Percentiles rank a stretch among this genome's conserved stretches.
phyloP scores from a whole-genome alignment of 2,888 invertebrate genomes.

The Ceramica pisi region DNA sequence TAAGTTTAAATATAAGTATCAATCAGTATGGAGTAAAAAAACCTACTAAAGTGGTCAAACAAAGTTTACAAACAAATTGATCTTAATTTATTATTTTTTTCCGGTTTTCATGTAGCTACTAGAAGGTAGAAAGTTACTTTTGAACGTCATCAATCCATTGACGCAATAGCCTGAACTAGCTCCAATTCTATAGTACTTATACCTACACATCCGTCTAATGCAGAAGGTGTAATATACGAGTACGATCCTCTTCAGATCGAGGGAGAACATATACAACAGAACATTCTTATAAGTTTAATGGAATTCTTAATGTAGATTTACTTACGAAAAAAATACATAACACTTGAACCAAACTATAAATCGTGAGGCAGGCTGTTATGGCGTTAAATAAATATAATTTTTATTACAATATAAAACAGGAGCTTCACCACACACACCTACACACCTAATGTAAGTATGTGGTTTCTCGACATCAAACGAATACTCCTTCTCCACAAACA shows the following conservation, averaged over 20 bases:
- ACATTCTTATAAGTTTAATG: constrained; percentile 81
- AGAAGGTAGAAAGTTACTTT: constrained; percentile 6
- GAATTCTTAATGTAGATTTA: constrained; percentile 63
- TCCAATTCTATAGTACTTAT: constrained; percentile 48
- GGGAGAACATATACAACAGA: constrained; percentile 73
- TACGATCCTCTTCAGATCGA: constrained; percentile 71
- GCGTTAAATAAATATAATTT: constrained; percentile 25
- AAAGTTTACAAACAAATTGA: not conserved
- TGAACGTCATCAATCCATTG: constrained; percentile 37
- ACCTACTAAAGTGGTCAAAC: not conserved
- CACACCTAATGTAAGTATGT: not conserved
- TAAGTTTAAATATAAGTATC: not conserved
- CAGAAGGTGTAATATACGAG: constrained; percentile 77
- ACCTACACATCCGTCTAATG: constrained; percentile 76
- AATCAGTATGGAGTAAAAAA: not conserved
- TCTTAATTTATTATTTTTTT: not conserved
- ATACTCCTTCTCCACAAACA: not conserved
- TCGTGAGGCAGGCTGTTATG: constrained; percentile 39
- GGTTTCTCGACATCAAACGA: not conserved
- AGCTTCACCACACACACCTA: not conserved
- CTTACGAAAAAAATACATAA: constrained; percentile 66
- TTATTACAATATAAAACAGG: constrained; percentile 34
- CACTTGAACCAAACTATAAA: constrained; percentile 69
- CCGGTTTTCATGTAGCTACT: not conserved
- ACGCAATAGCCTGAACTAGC: constrained; percentile 50